Percentiles rank a stretch among this genome's conserved stretches.
Conservation (phyloP, 2,888 invertebrate species). For the Synanthedon vespiformis region DNA sequence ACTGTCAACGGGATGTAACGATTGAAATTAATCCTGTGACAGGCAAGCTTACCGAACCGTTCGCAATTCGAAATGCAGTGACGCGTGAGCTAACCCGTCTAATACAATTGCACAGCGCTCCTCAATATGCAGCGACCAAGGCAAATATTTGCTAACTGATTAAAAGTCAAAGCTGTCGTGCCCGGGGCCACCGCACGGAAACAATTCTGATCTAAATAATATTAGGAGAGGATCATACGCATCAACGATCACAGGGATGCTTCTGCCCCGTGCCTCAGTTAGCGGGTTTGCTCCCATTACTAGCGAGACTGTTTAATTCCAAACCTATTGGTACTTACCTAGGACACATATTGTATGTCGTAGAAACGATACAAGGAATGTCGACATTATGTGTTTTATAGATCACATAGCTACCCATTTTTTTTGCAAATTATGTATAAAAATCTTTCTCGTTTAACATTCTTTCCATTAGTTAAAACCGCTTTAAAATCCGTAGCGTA, state of each 20-base stretch:
- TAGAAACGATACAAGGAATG: too few relatives aligned
- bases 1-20: conserved; percentile 2
- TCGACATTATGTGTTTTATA: too few relatives aligned
- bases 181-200: conserved; percentile 43
- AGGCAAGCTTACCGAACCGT: conserved; percentile 34
- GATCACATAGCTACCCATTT: too few relatives aligned
- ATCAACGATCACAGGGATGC: conserved; percentile 48
- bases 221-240: conserved; percentile 54
- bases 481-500: too few relatives aligned
- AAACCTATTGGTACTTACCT: too few relatives aligned
- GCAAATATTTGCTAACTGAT: conserved; percentile 63
- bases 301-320: too few relatives aligned
- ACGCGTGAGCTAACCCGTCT: conserved; percentile 35
- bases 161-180: conserved; percentile 64
- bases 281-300: too few relatives aligned
- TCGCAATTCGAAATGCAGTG: conserved; percentile 30
- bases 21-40: conserved; percentile 21
- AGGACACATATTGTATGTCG: too few relatives aligned
- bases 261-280: conserved; percentile 1
- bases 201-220: conserved; percentile 57
- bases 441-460: too few relatives aligned
- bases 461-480: too few relatives aligned
- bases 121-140: conserved; percentile 50
- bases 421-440: too few relatives aligned
- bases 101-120: conserved; percentile 62